These are phyloP conservation scores for Abrostola tripartita DNA, from an alignment of 2,888 invertebrate species.

Conservation along the genomic window DNA sequence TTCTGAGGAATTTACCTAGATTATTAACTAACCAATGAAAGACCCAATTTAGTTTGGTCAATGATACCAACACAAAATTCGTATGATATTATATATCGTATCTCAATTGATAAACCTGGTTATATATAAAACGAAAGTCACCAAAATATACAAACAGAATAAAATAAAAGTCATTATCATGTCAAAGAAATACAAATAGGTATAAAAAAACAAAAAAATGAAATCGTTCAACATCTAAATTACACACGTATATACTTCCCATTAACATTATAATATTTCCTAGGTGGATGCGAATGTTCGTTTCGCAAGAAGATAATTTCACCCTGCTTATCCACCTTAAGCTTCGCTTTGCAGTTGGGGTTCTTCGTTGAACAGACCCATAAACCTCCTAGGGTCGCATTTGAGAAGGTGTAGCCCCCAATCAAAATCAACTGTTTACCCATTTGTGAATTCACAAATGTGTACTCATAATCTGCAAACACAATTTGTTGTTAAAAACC, in stretches of 20 bases:
- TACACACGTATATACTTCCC: constrained; percentile 9
- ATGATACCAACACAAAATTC: no score
- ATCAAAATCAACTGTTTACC: constrained; percentile 58
- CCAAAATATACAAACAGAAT: no score
- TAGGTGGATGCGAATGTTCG: constrained; percentile 37
- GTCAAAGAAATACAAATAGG: no score
- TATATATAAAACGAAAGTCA: no score
- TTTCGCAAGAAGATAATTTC: constrained; percentile 23
- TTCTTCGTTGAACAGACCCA: constrained; percentile 56
- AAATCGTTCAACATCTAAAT: background rate
- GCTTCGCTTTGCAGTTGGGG: constrained; percentile 46
- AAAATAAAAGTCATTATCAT: no score
- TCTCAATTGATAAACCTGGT: no score
- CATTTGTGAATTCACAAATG: constrained; percentile 43
- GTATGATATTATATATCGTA: no score
- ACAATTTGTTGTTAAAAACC: background rate
- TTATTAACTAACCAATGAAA: no score
- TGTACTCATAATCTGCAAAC: constrained; percentile 28
- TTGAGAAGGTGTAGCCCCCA: constrained; percentile 61
- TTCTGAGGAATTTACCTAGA: no score
- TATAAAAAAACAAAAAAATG: background rate
- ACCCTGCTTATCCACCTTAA: constrained; percentile 26
- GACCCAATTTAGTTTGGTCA: no score
- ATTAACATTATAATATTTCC: constrained; percentile 15
- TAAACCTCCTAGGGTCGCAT: background rate